A percentile compares a stretch with the other conserved stretches of the same genome.
These are phyloP conservation scores for Eupithecia dodoneata DNA, from an alignment of 2,888 invertebrate genomes.

Conservation along the genomic window DNA sequence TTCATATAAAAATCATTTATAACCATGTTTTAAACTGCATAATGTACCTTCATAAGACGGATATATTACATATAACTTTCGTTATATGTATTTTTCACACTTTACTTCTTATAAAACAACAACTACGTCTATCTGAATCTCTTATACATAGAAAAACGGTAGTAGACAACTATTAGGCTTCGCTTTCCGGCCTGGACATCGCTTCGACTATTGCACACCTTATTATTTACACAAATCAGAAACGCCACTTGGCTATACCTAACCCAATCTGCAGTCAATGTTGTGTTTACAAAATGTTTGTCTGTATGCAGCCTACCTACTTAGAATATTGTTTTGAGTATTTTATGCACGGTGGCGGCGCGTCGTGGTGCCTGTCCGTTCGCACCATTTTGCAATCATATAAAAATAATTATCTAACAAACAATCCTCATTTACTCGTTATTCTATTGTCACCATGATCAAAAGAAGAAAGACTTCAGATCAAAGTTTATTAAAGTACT, in stretches of 20 bases:
- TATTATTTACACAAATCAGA: slow-evolving; percentile 33
- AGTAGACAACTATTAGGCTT: slow-evolving; percentile 74
- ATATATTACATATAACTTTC: slow-evolving; percentile 80
- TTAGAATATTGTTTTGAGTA: slow-evolving; percentile 2
- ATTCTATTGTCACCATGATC: slow-evolving; percentile 62
- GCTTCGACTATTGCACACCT: slow-evolving; percentile 37
- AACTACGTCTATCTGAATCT: slow-evolving; percentile 71
- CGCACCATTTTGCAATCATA: slow-evolving; percentile 64
- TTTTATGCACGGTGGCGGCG: slow-evolving; percentile 21
- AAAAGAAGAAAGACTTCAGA: slow-evolving; percentile 61
- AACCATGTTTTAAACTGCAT: slow-evolving; percentile 74
- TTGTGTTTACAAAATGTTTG: slow-evolving; percentile 14
- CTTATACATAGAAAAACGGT: slow-evolving; percentile 61
- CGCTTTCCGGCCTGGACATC: slow-evolving; percentile 52
- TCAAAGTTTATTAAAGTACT: slow-evolving; percentile 45
- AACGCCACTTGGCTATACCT: slow-evolving; percentile 9
- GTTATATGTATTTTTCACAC: slow-evolving; percentile 78
- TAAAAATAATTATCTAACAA: slow-evolving; percentile 74
- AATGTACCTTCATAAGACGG: slow-evolving; percentile 81
- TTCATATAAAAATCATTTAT: slow-evolving; percentile 81
- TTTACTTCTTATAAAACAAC: slow-evolving; percentile 82
- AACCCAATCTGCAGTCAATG: not conserved
- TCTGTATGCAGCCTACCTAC: slow-evolving; percentile 5
- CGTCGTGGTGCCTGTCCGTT: slow-evolving; percentile 47
- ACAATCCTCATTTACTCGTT: slow-evolving; percentile 58